These are phyloP conservation scores for Abrostola triplasia DNA, from an alignment of 2,888 invertebrate genomes.

Conservation along the genomic window DNA sequence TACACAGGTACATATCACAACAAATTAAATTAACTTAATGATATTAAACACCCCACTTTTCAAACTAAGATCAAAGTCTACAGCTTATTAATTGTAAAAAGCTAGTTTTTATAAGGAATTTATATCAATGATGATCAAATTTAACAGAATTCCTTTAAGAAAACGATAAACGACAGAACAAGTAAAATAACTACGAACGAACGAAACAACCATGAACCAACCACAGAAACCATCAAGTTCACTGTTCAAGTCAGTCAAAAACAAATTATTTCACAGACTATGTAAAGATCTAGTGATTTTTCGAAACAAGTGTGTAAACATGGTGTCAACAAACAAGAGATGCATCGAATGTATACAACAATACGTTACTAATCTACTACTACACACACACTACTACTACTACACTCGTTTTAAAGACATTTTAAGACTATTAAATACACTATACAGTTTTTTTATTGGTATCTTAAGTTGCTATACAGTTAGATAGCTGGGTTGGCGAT, in stretches of 20 bases:
- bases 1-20: conserved; percentile 53
- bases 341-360: too few relatives aligned
- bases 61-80: conserved; percentile 19
- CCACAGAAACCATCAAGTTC: conserved; percentile 16
- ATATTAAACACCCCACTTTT: conserved; percentile 51
- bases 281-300: background rate
- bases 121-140: conserved; percentile 12
- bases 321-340: background rate
- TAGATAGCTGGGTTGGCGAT: too few relatives aligned
- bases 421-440: too few relatives aligned
- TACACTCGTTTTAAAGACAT: too few relatives aligned
- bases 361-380: too few relatives aligned
- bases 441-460: too few relatives aligned
- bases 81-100: conserved; percentile 10
- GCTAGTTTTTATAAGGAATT: background rate
- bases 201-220: conserved; percentile 23
- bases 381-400: too few relatives aligned
- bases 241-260: background rate
- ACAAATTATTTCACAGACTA: background rate
- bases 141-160: conserved; percentile 7
- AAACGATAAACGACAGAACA: conserved; percentile 21
- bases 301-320: background rate
- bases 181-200: conserved; percentile 29
- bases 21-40: conserved; percentile 76
- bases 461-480: too few relatives aligned